These are phyloP conservation scores for Cistogaster globosa DNA, from an alignment of 2,888 invertebrate species.

Conservation along the genomic window DNA sequence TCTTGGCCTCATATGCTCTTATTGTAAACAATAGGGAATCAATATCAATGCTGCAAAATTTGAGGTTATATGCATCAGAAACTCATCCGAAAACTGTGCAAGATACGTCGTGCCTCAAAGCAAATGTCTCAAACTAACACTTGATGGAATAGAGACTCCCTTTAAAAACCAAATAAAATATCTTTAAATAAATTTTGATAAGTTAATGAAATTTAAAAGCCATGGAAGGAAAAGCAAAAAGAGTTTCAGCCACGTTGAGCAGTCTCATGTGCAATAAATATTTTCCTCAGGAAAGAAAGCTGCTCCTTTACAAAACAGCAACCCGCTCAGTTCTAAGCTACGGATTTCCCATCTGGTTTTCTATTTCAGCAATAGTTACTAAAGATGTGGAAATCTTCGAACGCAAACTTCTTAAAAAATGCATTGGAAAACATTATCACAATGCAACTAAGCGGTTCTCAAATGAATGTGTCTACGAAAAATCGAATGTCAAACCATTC, in stretches of 20 bases:
- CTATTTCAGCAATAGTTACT: slow-evolving; percentile 13
- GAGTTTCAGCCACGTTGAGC: not conserved
- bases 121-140: not conserved
- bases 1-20: not conserved
- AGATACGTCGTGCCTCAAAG: slow-evolving; percentile 7
- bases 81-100: slow-evolving; percentile 22
- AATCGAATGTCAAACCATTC: not conserved
- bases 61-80: slow-evolving; percentile 21
- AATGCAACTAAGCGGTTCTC: not conserved
- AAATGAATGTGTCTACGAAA: slow-evolving; percentile 5
- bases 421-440: slow-evolving; percentile 4
- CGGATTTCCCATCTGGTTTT: slow-evolving; percentile 26
- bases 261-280: not conserved
- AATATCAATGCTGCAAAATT: slow-evolving; percentile 43
- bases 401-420: not conserved
- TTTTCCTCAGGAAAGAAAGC: not conserved
- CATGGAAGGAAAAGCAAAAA: not conserved
- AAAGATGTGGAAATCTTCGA: slow-evolving; percentile 20
- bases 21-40: slow-evolving; percentile 10
- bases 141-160: slow-evolving; percentile 21
- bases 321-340: not conserved
- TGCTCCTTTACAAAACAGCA: not conserved
- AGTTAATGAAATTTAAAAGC: not conserved
- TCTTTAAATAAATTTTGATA: not conserved
- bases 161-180: slow-evolving; percentile 20